phyloP scores from a whole-genome alignment of 2,797 vertebrate species.

The Halcyon badia region DNA sequence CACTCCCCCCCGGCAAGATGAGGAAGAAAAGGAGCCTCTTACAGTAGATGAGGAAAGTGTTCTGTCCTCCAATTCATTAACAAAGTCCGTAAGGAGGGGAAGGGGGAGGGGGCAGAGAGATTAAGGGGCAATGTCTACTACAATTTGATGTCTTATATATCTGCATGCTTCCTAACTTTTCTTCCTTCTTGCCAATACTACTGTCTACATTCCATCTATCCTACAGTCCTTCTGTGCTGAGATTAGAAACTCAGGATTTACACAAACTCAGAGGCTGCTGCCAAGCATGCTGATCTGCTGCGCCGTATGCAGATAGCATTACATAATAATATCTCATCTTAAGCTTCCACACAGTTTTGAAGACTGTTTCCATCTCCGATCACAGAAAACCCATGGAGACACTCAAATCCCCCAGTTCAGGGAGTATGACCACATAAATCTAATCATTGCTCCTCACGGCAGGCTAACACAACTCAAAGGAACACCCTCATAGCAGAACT shows the following conservation, averaged over 20 bases:
- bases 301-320: not conserved
- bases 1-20: accelerated
- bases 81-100: not conserved
- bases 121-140: not conserved
- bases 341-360: constrained; percentile 36
- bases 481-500: not conserved
- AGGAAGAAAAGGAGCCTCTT: not conserved
- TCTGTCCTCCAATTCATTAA: constrained; percentile 27
- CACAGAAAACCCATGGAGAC: constrained; percentile 23
- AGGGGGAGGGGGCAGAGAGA: not conserved
- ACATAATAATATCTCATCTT: constrained; percentile 11
- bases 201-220: not conserved
- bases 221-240: not conserved
- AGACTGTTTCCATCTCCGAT: constrained; percentile 52
- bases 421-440: not conserved
- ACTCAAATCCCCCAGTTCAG: not conserved
- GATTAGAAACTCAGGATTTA: not conserved
- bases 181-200: not conserved
- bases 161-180: not conserved
- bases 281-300: not conserved
- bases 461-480: not conserved
- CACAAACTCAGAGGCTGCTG: not conserved
- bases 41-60: not conserved
- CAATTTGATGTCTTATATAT: not conserved
- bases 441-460: not conserved